Base-by-base conservation (phyloP, 2,797 vertebrate genomes). In the Aulostomus chinensis region DNA sequence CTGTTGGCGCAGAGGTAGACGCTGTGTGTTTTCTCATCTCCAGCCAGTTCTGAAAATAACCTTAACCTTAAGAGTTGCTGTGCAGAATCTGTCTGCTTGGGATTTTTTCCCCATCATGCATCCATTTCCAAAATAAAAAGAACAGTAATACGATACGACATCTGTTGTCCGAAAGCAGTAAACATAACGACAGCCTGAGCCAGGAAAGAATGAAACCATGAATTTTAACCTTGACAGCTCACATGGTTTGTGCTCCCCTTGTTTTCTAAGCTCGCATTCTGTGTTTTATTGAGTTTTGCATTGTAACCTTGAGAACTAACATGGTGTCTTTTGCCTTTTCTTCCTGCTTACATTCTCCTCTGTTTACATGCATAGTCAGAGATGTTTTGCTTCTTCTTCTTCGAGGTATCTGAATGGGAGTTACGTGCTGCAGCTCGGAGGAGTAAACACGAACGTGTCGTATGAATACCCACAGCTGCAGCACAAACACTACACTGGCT, bases 361-460 rank as follows among this genome's bases (percentile, higher is more conserved):
- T 41, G 35, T 49, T 59, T 17, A 20, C 16, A 24, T 36, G n/a
- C 26, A 13, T 4, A 26, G 12, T 58, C 48, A 76, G 13, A 21
- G 32, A 32, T 49, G 16, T 11, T 25, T 59, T 51, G 39, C 74
- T 21, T 12, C 58, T 52, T 35, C 70, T 15, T 10, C 53, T 58
- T 34, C 9, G 51, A 94, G 93, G 84, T 83, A 88, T 68, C 84
- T 93, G 73, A 89, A 91, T 74, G 81, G 73, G 38, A 92, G 89
- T 59, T 83, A 90, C 28, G 90, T 94, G 18, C 74, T 95, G 13
- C 93, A 94, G 59, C 77, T 95, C 5, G 94, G 93, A 31, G 94
- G 93, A 20, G 85, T 94, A 18, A 93, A 87, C 7, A 83, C 87
- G 46, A 91, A 89, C 0, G 45, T 90, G 15, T 88, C 92, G 0